These are phyloP conservation scores for Heliconius cydno DNA, from an alignment of 2,888 invertebrate genomes.

Conservation along the genomic window DNA sequence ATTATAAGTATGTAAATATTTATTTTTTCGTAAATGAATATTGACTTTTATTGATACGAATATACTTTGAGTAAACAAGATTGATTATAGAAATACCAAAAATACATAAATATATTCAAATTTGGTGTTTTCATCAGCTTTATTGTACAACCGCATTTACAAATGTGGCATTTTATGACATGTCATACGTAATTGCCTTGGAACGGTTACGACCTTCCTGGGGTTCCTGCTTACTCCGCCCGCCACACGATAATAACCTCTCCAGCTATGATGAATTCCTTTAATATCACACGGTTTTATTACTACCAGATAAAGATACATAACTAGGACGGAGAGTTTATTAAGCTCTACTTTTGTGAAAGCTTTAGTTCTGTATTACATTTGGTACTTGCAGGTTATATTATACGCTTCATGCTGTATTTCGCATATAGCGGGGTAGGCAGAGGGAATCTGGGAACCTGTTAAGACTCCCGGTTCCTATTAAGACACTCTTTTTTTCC, in stretches of 20 bases:
- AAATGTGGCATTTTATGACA: conserved; percentile 70
- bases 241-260: conserved; percentile 61
- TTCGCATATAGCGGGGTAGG: too few relatives aligned
- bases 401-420: too few relatives aligned
- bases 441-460: too few relatives aligned
- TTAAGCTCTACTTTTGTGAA: conserved; percentile 25
- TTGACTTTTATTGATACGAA: neutral
- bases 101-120: conserved; percentile 16
- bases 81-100: conserved; percentile 13
- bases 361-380: conserved; percentile 10
- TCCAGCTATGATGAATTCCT: conserved; percentile 54
- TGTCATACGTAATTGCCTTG: conserved; percentile 76
- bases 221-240: conserved; percentile 54
- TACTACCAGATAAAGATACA: conserved; percentile 51
- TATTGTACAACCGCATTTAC: conserved; percentile 41
- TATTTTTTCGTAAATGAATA: neutral
- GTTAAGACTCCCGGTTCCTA: too few relatives aligned
- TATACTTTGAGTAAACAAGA: neutral
- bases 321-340: conserved; percentile 42
- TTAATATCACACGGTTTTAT: conserved; percentile 57
- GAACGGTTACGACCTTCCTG: conserved; percentile 61
- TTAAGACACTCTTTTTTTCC: too few relatives aligned
- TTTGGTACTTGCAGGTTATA: neutral
- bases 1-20: neutral
- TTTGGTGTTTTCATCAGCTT: conserved; percentile 43